Percentiles rank a stretch among this genome's conserved stretches.
phyloP scores from a whole-genome alignment of 2,888 invertebrate genomes.

The Eutolmus rufibarbis region DNA sequence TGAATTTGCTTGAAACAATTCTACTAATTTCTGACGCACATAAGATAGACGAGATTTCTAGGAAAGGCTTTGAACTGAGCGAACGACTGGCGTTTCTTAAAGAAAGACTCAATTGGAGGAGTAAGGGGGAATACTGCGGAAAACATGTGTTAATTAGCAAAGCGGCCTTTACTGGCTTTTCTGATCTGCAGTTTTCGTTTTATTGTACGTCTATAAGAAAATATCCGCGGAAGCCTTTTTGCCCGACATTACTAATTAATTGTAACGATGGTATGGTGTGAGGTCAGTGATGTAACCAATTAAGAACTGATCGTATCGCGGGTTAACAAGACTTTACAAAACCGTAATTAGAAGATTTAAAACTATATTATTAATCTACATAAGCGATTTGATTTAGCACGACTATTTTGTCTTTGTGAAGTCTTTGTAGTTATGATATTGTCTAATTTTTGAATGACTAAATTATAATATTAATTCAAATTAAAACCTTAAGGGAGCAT shows the following conservation, averaged over 20 bases:
- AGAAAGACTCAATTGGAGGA: neutral
- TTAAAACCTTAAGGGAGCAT: too few species aligned
- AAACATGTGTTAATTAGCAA: constrained; percentile 23
- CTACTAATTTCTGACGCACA: constrained; percentile 18
- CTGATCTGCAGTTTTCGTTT: neutral
- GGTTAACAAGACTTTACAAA: neutral
- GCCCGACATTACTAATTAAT: neutral
- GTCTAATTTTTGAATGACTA: too few species aligned
- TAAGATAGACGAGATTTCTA: neutral
- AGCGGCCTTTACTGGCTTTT: neutral
- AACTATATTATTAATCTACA: neutral
- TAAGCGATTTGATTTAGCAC: neutral
- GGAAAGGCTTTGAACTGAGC: constrained; percentile 14
- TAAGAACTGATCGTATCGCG: neutral
- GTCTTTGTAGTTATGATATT: too few species aligned
- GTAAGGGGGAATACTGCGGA: neutral
- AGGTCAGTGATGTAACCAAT: neutral
- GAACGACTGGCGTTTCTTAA: neutral
- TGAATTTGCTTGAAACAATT: constrained; percentile 18
- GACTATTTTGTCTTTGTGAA: neutral
- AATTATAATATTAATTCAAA: too few species aligned
- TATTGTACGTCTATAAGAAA: neutral
- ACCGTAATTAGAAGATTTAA: neutral
- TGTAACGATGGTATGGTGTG: neutral
- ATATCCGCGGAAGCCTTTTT: neutral